Percentiles rank a stretch among this genome's conserved stretches.
Conservation (phyloP, 2,797 vertebrate species). For the Aeoliscus strigatus region DNA sequence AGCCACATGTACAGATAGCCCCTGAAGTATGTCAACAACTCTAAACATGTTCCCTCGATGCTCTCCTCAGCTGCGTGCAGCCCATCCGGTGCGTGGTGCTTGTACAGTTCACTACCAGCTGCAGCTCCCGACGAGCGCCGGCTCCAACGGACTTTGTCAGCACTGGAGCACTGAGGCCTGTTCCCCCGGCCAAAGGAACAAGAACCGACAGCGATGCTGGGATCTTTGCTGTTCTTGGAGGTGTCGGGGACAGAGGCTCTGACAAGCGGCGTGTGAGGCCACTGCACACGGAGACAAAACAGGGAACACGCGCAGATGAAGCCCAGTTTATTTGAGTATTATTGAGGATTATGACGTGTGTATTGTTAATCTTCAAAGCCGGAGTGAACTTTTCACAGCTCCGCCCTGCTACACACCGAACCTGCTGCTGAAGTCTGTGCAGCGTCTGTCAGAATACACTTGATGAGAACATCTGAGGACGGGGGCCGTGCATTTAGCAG, state of each 20-base stretch:
- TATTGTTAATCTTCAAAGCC: constrained; percentile 58
- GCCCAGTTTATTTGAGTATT: constrained; percentile 40
- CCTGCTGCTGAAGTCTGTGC: constrained; percentile 25
- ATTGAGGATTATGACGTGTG: constrained; percentile 48
- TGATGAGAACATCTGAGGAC: constrained; percentile 48
- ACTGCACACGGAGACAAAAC: constrained; percentile 42
- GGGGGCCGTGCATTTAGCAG: constrained; percentile 54
- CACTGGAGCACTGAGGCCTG: constrained; percentile 27
- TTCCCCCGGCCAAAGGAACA: constrained; percentile 45
- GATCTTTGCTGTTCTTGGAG: constrained; percentile 44
- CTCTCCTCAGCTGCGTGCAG: constrained; percentile 10
- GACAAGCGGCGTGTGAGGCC: constrained; percentile 42
- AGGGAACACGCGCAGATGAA: constrained; percentile 43
- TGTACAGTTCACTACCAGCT: too few species aligned
- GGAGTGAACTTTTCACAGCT: constrained; percentile 43
- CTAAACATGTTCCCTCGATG: background rate
- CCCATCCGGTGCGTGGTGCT: background rate
- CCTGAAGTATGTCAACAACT: constrained; percentile 3
- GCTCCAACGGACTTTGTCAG: constrained; percentile 37
- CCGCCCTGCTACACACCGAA: constrained; percentile 13
- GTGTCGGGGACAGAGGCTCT: constrained; percentile 45
- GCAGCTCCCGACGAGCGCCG: too few species aligned
- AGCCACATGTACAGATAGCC: constrained; percentile 3
- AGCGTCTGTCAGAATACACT: constrained; percentile 37
- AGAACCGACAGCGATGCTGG: constrained; percentile 27